Base-by-base conservation (phyloP, 1,140 invertebrate species). In the Dolichoris vasculosae region DNA sequence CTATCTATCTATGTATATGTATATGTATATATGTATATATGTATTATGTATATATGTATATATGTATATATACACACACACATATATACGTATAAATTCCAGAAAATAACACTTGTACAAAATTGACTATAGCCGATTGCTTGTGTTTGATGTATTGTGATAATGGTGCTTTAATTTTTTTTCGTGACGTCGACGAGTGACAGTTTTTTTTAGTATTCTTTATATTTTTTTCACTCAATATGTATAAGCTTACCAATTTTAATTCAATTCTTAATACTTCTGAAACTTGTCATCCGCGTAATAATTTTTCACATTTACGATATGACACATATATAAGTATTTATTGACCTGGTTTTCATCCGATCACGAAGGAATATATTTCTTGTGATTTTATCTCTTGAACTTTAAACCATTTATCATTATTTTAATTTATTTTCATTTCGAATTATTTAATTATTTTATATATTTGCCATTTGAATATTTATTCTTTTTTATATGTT, bases 61-160 rank as follows among this genome's bases (percentile, higher is more conserved):
- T 83, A 40, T 80, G 40, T 59, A 59, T 82, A 55, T 80, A 2
- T 84, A 87, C 86, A 88, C 90, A 90, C 90, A 90, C 88, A n/a
- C n/a, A n/a, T n/a, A n/a, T n/a, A n/a, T n/a, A n/a, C n/a, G n/a
- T n/a, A n/a, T n/a, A n/a, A n/a, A 90, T 89, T 89, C 89, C 87
- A 89, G 89, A 92, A 93, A 92, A 92, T 93, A 93, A 92, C 89
- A 90, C 90, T 88, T 90, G 90, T 93, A 93, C 88, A 93, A 93
- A 93, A 92, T 93, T 92, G 92, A 92, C 91, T 91, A 92, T 87
- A 91, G 89, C 90, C 89, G 90, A 92, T 92, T 93, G 91, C 91
- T 92, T 93, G 89, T 88, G 17, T 59, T 59, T 59, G 90, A 89
- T 90, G 89, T 91, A 88, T 90, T 85, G 86, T 87, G 85, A 85